Evolutionary conservation across 2,113 vertebrate genomes (phyloP), one percentile per base, ranked within the genome.

Genomic region (Periophthalmus modestus): DNA sequence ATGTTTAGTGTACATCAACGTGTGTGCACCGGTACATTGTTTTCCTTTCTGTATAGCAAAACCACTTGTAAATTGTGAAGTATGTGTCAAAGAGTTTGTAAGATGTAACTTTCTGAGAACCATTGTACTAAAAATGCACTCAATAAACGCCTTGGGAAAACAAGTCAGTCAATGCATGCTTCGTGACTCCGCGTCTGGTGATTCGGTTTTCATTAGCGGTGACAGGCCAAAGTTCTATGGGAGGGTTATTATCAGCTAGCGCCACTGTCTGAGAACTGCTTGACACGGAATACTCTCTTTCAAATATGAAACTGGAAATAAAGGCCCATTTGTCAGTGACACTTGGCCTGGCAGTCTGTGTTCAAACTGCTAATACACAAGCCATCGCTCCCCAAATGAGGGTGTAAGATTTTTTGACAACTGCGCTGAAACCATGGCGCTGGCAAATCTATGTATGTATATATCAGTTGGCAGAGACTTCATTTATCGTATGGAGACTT

Each of bases 41-140:
- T 84, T 87, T 57, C 67, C 77, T 92, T 85, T 89, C 87, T 93
- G 91, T 92, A 93, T 90, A 93, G 88, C 90, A 88, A 62, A 24
- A 83, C 83, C 91, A 93, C 90, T 91, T 93, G 93, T 94, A 93
- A 91, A 93, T 92, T 93, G 94, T 94, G 93, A 93, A 92, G 90
- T 94, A 92, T 70, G 89, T 93, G 90, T 92, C 89, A 91, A 65
- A 90, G 92, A 93, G 91, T 94, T 94, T 94, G 93, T 94, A 94
- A 93, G 77, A 80, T 93, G 94, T 94, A 94, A 93, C 93, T 94
- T 94, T 93, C 91, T 87, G 93, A 94, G 84, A 93, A 94, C 81
- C 91, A 93, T 94, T 94, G 94, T 94, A 94, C 90, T 93, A 93
- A 94, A 62, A 93, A 94, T 90, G 89, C 92, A 94, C 93, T 93